Conservation (phyloP, 2,113 vertebrate genomes). For the Psephotus haematonotus region DNA sequence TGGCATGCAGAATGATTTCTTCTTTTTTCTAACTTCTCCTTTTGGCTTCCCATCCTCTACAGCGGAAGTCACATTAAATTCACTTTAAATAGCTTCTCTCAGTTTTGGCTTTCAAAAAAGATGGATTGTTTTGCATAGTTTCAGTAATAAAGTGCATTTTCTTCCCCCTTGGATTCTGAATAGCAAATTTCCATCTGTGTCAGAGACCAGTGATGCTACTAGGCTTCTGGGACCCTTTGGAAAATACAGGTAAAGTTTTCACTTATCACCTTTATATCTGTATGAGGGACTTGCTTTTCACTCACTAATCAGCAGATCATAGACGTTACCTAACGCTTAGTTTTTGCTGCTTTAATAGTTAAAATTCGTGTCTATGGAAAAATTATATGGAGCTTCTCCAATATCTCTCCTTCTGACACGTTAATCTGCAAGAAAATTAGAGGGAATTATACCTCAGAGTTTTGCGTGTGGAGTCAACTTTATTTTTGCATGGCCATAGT, state of each 20-base stretch:
- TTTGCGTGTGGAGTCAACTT: background rate
- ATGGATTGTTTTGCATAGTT: constrained; percentile 24
- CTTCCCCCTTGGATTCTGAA: background rate
- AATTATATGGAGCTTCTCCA: background rate
- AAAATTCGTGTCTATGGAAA: background rate
- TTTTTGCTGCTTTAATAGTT: background rate
- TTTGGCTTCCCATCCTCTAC: constrained; percentile 26
- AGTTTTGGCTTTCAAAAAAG: constrained; percentile 41
- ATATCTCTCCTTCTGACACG: background rate
- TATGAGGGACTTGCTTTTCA: background rate
- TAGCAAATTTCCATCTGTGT: constrained; percentile 3
- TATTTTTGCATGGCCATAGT: background rate
- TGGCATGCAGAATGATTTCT: background rate
- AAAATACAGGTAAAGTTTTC: background rate
- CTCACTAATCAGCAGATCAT: background rate
- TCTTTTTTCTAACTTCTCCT: background rate
- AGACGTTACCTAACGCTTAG: background rate
- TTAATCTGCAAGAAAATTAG: background rate
- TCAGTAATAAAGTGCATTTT: constrained; percentile 19
- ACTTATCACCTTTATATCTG: background rate
- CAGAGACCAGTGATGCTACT: background rate
- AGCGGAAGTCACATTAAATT: constrained; percentile 39
- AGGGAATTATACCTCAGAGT: background rate
- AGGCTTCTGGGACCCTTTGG: background rate
- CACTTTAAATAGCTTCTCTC: constrained; percentile 47